These are phyloP conservation scores for Heterotis niloticus DNA, from an alignment of 2,113 vertebrate genomes.

Conservation along the genomic window DNA sequence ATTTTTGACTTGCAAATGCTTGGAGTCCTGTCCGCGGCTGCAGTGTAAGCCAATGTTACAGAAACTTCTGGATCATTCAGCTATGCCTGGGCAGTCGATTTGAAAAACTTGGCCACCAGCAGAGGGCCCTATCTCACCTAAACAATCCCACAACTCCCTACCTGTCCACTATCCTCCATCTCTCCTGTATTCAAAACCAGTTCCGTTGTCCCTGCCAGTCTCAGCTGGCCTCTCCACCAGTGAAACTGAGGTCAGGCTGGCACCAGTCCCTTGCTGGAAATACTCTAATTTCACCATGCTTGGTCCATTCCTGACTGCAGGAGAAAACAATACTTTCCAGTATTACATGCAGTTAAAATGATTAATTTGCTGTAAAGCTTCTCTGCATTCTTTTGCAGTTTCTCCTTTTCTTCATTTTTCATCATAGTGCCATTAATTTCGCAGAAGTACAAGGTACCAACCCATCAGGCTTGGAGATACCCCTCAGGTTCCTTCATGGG, in stretches of 20 bases:
- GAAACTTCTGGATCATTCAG: conserved; percentile 11
- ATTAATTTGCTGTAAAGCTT: too few species aligned
- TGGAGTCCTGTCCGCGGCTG: not conserved
- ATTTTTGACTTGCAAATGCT: too few species aligned
- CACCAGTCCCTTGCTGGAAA: not conserved
- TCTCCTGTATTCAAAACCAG: not conserved
- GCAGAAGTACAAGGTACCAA: too few species aligned
- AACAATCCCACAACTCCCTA: not conserved
- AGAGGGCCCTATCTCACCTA: conserved; percentile 23
- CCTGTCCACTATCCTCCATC: not conserved
- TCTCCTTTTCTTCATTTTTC: too few species aligned
- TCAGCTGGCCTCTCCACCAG: not conserved
- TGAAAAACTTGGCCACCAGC: conserved; percentile 23
- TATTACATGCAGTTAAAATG: too few species aligned
- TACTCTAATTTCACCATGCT: too few species aligned
- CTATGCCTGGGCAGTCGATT: conserved; percentile 7
- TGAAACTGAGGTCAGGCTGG: not conserved
- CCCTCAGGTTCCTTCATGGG: too few species aligned
- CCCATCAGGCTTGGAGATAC: too few species aligned
- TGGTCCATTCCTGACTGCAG: too few species aligned
- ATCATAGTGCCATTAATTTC: too few species aligned
- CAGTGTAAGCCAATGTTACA: not conserved
- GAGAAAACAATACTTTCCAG: too few species aligned
- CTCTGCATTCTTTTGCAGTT: too few species aligned
- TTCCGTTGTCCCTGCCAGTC: not conserved